Percentiles rank a stretch among this genome's conserved stretches.
Conservation (phyloP, 2,888 invertebrate species). For the Tillus elongatus region DNA sequence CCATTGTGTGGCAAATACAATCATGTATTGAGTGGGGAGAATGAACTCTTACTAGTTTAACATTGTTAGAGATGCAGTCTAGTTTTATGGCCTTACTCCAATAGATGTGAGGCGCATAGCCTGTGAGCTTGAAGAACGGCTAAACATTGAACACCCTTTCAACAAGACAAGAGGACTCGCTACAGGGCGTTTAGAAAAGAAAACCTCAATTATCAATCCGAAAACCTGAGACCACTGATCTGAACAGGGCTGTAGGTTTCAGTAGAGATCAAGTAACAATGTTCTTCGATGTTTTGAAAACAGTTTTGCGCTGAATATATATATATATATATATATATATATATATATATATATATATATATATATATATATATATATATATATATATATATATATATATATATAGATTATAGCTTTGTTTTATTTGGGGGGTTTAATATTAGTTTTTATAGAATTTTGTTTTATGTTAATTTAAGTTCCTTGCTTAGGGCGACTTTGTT, state of each 20-base stretch:
- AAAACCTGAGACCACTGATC: slow-evolving; percentile 19
- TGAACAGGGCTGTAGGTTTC: slow-evolving; percentile 21
- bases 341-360: no score
- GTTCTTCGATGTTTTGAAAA: slow-evolving; percentile 1
- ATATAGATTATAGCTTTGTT: no score
- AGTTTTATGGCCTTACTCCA: slow-evolving; percentile 5
- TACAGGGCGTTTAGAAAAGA: slow-evolving; percentile 13
- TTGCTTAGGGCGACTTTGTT: no score
- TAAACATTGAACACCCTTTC: slow-evolving; percentile 9
- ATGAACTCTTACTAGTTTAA: background rate
- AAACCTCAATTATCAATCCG: slow-evolving; percentile 15
- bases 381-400: no score
- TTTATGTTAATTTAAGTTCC: no score
- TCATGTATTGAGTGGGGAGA: background rate
- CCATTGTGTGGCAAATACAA: slow-evolving; percentile 2
- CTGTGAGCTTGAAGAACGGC: slow-evolving; percentile 7
- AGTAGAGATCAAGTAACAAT: slow-evolving; percentile 17
- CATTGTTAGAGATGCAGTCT: slow-evolving; percentile 4
- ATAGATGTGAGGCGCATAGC: slow-evolving; percentile 5
- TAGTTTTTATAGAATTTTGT: no score
- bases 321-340: no score
- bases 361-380: no score
- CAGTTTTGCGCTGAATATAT: no score
- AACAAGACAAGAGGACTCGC: slow-evolving; percentile 15
- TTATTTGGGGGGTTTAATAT: no score